These are phyloP conservation scores for Saimiri boliviensis DNA, from an alignment of 2,113 vertebrate genomes.

Conservation along the genomic window DNA sequence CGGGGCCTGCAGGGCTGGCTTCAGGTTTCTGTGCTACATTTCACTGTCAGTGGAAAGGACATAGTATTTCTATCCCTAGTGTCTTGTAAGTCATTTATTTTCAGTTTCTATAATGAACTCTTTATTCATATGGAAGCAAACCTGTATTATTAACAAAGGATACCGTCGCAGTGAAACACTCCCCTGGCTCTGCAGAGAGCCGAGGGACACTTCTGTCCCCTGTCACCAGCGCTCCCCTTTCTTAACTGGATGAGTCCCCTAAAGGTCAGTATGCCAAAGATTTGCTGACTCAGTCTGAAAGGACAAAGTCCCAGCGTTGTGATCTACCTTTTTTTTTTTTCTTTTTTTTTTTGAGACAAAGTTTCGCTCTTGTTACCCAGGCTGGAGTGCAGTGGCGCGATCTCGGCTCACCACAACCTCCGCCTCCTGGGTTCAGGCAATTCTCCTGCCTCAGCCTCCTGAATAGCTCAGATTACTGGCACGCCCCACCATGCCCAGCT, in stretches of 20 bases:
- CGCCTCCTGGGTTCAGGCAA: no score
- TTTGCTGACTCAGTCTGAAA: neutral
- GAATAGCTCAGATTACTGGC: no score
- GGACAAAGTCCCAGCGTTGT: neutral
- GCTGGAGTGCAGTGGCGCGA: no score
- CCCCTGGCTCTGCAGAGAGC: neutral
- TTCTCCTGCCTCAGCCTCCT: no score
- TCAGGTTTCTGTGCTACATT: conserved; percentile 28
- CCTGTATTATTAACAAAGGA: conserved; percentile 23
- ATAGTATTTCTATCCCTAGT: conserved; percentile 18
- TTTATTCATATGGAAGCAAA: conserved; percentile 27
- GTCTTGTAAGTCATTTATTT: conserved; percentile 50
- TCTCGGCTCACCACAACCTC: no score
- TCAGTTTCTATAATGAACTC: neutral
- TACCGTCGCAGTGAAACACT: neutral
- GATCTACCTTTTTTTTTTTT: no score
- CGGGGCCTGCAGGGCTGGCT: neutral
- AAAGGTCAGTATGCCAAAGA: neutral
- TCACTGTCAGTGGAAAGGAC: conserved; percentile 52
- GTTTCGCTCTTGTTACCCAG: no score
- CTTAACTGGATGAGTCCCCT: neutral
- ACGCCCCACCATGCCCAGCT: no score
- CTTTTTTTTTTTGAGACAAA: no score
- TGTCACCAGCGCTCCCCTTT: neutral
- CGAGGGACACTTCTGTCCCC: neutral